Evolutionary conservation across 2,888 invertebrate genomes (phyloP).

Genomic region (Hydrotaea cyrtoneurina): DNA sequence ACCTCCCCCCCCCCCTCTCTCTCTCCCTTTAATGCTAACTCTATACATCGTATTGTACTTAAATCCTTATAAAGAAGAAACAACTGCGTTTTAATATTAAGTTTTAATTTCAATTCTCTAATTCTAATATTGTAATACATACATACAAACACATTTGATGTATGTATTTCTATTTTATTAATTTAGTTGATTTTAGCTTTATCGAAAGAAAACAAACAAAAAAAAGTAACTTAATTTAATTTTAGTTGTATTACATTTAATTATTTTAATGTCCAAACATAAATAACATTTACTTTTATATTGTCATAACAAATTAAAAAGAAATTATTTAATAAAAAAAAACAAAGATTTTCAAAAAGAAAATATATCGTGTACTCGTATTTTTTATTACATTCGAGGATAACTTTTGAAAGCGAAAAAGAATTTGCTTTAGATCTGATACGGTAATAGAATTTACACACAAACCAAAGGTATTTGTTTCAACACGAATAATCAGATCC

Average conservation of each 20-base stretch:
- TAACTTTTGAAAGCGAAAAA: too few relatives aligned
- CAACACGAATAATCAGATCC: too few relatives aligned
- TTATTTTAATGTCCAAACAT: conserved; percentile 34
- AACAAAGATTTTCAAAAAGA: conserved; percentile 35
- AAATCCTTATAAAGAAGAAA: conserved; percentile 23
- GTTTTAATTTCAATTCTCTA: neutral
- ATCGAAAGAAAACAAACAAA: conserved; percentile 22
- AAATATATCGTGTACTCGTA: too few relatives aligned
- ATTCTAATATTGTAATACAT: neutral
- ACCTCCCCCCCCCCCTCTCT: too few relatives aligned
- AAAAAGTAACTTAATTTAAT: conserved; percentile 50
- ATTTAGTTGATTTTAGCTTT: conserved; percentile 52
- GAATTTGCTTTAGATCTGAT: too few relatives aligned
- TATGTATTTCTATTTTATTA: conserved; percentile 14
- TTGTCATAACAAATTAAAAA: conserved; percentile 60
- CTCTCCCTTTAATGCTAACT: neutral
- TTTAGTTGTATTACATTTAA: conserved; percentile 59
- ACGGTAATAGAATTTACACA: too few relatives aligned
- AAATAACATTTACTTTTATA: conserved; percentile 53
- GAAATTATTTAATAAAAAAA: conserved; percentile 57
- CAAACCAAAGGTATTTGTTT: too few relatives aligned
- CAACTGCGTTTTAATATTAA: conserved; percentile 12
- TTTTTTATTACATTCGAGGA: too few relatives aligned
- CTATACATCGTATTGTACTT: conserved; percentile 18
- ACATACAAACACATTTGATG: neutral